Conservation (phyloP, 1,140 invertebrate genomes). For the Harlomillsia oculata region DNA sequence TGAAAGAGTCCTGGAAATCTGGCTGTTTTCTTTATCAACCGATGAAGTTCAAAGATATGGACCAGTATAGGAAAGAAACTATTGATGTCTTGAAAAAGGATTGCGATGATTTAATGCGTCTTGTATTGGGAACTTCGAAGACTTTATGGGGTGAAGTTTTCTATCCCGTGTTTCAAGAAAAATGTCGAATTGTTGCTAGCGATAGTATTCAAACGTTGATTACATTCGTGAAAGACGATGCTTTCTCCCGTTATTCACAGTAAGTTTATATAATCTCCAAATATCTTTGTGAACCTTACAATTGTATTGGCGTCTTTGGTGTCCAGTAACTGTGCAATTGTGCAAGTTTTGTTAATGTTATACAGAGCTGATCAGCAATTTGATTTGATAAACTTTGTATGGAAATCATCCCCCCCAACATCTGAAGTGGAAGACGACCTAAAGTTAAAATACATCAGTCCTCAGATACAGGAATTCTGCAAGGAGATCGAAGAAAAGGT, state of each 20-base stretch:
- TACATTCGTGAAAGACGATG: conserved; percentile 3
- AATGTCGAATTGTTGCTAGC: conserved; percentile 17
- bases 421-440: conserved; percentile 14
- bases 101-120: conserved; percentile 27
- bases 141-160: conserved; percentile 31
- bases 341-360: neutral
- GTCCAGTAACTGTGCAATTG: too few species aligned
- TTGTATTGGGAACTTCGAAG: conserved; percentile 29
- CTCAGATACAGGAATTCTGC: conserved; percentile 21
- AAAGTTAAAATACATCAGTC: conserved; percentile 29
- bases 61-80: conserved; percentile 3
- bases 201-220: conserved; percentile 9
- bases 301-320: neutral
- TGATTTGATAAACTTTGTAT: conserved; percentile 29
- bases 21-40: conserved; percentile 6
- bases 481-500: conserved; percentile 19
- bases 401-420: conserved; percentile 14
- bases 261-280: neutral
- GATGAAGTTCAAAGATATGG: conserved; percentile 20
- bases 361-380: conserved; percentile 26
- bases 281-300: neutral
- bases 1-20: conserved; percentile 2
- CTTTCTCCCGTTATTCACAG: conserved; percentile 22
- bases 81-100: conserved; percentile 8
- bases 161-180: conserved; percentile 23